These are phyloP conservation scores for Etheostoma spectabile DNA, from an alignment of 2,113 vertebrate genomes.

Conservation along the genomic window DNA sequence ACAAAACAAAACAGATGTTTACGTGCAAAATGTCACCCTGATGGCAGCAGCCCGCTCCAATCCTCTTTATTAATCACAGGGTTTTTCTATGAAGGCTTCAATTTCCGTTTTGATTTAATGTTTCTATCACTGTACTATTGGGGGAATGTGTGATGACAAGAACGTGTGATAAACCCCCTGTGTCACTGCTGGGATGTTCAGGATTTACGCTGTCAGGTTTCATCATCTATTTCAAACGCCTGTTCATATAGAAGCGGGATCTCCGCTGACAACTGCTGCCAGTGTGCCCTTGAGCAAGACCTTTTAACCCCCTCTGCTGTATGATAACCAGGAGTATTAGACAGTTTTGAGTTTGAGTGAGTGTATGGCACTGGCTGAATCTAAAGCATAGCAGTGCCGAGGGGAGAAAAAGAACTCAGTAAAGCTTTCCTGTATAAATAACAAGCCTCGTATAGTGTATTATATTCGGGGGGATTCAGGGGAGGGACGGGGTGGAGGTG, in stretches of 20 bases:
- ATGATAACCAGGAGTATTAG: constrained; percentile 9
- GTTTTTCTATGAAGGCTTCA: not conserved
- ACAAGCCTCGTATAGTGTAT: constrained; percentile 18
- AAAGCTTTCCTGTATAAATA: constrained; percentile 31
- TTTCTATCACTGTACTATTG: constrained; percentile 22
- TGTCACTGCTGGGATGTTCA: constrained; percentile 29
- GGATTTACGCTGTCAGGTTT: constrained; percentile 59
- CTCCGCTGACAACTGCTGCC: constrained; percentile 10
- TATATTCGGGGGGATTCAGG: constrained; percentile 12
- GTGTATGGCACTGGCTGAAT: constrained; percentile 3
- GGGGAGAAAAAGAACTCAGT: not conserved
- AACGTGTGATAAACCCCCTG: constrained; percentile 50
- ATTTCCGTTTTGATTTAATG: constrained; percentile 50
- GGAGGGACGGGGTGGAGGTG: not conserved
- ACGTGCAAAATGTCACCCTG: constrained; percentile 64
- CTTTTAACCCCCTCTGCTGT: constrained; percentile 40
- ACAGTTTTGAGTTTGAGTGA: constrained; percentile 7
- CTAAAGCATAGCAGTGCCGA: not conserved
- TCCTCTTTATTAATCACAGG: constrained; percentile 50
- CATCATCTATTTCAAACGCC: constrained; percentile 45
- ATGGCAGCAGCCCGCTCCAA: constrained; percentile 54
- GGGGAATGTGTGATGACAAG: constrained; percentile 29
- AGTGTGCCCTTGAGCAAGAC: constrained; percentile 58
- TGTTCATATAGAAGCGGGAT: constrained; percentile 26
- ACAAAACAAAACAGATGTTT: constrained; percentile 77